Evolutionary conservation across 2,888 invertebrate species (phyloP), one percentile per base, ranked within the genome.

Genomic region (Campaea margaritaria): DNA sequence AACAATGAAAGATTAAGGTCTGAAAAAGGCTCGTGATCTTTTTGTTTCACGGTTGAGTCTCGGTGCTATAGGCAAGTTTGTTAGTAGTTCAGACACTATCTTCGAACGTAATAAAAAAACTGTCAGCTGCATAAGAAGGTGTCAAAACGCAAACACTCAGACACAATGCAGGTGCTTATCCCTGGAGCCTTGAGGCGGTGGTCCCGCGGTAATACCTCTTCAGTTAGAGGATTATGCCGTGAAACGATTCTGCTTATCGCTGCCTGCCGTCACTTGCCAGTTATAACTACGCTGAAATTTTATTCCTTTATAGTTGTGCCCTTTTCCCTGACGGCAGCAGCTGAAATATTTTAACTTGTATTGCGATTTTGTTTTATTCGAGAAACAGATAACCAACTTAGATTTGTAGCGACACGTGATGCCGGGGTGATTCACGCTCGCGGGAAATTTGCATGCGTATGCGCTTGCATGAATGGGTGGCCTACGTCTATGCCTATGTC

Each of bases 161-260:
- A 72, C 72, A 78, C 79, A 79, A 80, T 80, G 76, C 76, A 76
- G 70, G 75, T 81, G 74, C 77, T 82, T 79, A 79, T 74, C 71
- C 72, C 67, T 69, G 31, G 31, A 3, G 31, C 31, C 9, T 74
- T 73, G 69, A 69, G 65, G 73, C 70, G 70, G 68, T 73, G 78
- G 77, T 74, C 70, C 73, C 73, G 65, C 68, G 80, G 81, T 84
- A 83, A 85, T 83, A 77, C 84, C 82, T 79, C 85, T 85, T 76
- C 76, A 80, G 75, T 73, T 74, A 73, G 78, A 70, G 85, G 84
- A 85, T 85, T 82, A 85, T 76, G 67, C 75, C 68, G 68, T 72
- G 74, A 72, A 80, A 76, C 75, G 76, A 76, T 76, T 78, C 75
- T 73, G 77, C 79, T 83, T 81, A 80, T 82, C 77, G 76, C 71